These are phyloP conservation scores for Dreissena polymorpha DNA, from an alignment of 1,140 invertebrate genomes.

Conservation along the genomic window DNA sequence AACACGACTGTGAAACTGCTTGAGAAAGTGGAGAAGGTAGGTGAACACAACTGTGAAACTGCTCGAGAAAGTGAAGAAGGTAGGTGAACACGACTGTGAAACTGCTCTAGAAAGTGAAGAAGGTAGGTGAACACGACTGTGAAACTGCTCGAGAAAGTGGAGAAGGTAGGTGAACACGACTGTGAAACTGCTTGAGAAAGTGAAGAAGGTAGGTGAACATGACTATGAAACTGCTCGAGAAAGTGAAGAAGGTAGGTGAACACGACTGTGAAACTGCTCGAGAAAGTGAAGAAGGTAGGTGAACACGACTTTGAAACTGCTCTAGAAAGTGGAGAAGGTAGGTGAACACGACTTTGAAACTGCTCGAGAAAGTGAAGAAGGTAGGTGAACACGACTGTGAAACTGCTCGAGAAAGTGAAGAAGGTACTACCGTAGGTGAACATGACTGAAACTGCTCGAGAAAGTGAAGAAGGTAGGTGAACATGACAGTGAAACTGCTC, in stretches of 20 bases:
- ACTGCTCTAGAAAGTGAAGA: conserved; percentile 95
- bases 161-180: conserved; percentile 99
- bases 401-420: conserved; percentile 95
- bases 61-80: conserved; percentile 95
- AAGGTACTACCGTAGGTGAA: too few relatives aligned
- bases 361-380: conserved; percentile 96
- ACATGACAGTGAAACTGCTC: conserved; percentile 97
- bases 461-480: conserved; percentile 97
- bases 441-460: conserved; percentile 97
- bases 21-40: conserved; percentile 95
- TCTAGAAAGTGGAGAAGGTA: conserved; percentile 96
- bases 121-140: conserved; percentile 99
- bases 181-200: conserved; percentile 94
- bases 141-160: conserved; percentile 94
- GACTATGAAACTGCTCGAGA: conserved; percentile 96
- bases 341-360: conserved; percentile 98
- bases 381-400: conserved; percentile 99
- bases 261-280: conserved; percentile 97
- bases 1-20: conserved; percentile 98
- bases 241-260: conserved; percentile 98
- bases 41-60: conserved; percentile 99
- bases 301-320: conserved; percentile 98
- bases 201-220: conserved; percentile 99
- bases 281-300: conserved; percentile 96
- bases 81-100: conserved; percentile 99